These are phyloP conservation scores for Drosophila subquinaria DNA, from an alignment of 2,888 invertebrate species.

Conservation along the genomic window DNA sequence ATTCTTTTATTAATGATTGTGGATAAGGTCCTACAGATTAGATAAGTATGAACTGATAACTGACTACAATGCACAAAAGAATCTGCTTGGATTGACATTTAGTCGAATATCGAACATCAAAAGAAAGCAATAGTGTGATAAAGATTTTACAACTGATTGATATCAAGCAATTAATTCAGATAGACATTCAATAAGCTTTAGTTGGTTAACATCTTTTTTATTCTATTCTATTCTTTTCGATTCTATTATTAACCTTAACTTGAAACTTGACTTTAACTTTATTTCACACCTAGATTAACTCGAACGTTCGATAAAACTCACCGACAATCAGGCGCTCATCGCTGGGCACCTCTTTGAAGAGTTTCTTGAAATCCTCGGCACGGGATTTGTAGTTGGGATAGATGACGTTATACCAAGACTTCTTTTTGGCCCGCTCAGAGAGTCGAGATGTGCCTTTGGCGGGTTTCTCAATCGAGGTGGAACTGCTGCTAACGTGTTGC, in stretches of 20 bases:
- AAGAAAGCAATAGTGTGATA: background rate
- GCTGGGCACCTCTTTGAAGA: constrained; percentile 96
- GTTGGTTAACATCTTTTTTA: background rate
- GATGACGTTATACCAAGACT: constrained; percentile 94
- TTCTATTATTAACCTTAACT: background rate
- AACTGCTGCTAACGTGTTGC: constrained; percentile 63
- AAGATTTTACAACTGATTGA: background rate
- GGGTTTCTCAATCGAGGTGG: constrained; percentile 74
- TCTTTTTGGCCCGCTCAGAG: constrained; percentile 90
- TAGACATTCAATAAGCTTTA: background rate
- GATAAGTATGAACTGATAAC: background rate
- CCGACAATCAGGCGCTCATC: constrained; percentile 97
- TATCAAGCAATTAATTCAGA: background rate
- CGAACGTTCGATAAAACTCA: constrained; percentile 85
- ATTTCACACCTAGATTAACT: background rate
- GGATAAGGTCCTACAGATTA: background rate
- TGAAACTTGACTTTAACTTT: background rate
- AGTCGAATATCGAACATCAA: background rate
- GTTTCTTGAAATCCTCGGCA: constrained; percentile 95
- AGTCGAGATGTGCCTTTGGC: constrained; percentile 82
- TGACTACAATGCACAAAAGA: background rate
- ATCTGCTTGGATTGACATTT: too few relatives aligned
- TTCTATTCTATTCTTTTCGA: too few relatives aligned
- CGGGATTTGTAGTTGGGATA: constrained; percentile 97
- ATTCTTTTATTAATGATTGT: background rate